These are phyloP conservation scores for Phengaris alcon DNA, from an alignment of 2,888 invertebrate genomes.

Conservation along the genomic window DNA sequence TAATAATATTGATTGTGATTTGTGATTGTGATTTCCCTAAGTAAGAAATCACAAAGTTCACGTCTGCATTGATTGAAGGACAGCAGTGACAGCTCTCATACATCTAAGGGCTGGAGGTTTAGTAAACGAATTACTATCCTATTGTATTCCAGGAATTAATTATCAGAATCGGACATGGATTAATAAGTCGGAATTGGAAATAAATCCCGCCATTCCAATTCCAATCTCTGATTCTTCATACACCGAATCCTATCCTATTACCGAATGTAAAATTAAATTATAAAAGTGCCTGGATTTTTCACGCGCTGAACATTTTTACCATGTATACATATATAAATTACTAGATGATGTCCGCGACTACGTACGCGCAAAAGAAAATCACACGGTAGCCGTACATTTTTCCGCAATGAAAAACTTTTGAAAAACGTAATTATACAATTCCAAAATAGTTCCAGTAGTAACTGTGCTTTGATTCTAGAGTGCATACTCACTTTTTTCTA, in stretches of 20 bases:
- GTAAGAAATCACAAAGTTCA: neutral
- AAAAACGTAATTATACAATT: too few species aligned
- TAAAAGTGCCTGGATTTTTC: neutral
- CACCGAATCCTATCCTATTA: neutral
- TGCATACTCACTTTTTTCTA: too few species aligned
- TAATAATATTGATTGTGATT: too few species aligned
- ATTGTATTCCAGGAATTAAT: constrained; percentile 5
- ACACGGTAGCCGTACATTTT: too few species aligned
- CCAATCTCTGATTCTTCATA: neutral
- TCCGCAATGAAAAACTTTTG: too few species aligned
- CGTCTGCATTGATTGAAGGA: neutral
- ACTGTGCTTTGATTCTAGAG: too few species aligned
- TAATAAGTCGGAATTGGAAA: constrained; percentile 5
- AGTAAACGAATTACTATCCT: neutral
- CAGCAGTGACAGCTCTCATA: neutral
- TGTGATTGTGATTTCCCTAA: neutral
- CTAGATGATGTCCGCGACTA: too few species aligned
- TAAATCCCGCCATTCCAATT: neutral
- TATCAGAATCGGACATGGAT: neutral
- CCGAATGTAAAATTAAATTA: neutral
- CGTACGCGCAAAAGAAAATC: too few species aligned
- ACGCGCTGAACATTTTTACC: too few species aligned
- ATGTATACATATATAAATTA: too few species aligned
- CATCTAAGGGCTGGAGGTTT: neutral
- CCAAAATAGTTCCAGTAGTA: too few species aligned